Evolutionary conservation across 2,888 invertebrate genomes (phyloP).

Genomic region (Cephus sareptanus): DNA sequence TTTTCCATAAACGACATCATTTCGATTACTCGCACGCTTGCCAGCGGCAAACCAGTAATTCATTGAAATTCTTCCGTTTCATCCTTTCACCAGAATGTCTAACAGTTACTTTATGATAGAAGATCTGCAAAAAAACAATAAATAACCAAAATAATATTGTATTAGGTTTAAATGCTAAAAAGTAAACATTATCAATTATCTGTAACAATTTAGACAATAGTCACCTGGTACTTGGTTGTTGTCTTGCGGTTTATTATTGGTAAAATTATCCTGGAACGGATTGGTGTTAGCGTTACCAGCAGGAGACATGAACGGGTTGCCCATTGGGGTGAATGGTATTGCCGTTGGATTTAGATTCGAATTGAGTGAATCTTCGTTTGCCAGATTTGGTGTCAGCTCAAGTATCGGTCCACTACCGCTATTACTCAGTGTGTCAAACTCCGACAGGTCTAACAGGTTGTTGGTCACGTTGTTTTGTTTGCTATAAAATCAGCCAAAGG

Average conservation of each 20-base stretch:
- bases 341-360: constrained; percentile 63
- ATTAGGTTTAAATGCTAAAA: constrained; percentile 19
- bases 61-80: constrained; percentile 37
- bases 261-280: constrained; percentile 62
- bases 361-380: constrained; percentile 62
- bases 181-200: constrained; percentile 3
- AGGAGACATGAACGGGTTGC: constrained; percentile 54
- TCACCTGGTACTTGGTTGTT: constrained; percentile 63
- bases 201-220: constrained; percentile 15
- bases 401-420: constrained; percentile 63
- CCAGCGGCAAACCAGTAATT: constrained; percentile 44
- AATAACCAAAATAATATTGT: constrained; percentile 2
- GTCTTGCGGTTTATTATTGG: constrained; percentile 60
- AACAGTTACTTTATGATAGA: constrained; percentile 57
- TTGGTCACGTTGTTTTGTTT: constrained; percentile 69
- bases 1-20: constrained; percentile 49
- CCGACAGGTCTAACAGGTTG: constrained; percentile 68
- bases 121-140: constrained; percentile 53
- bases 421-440: constrained; percentile 65
- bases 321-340: constrained; percentile 60
- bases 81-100: constrained; percentile 41
- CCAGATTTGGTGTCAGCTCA: constrained; percentile 58
- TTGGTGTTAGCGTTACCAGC: constrained; percentile 59
- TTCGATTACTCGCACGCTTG: constrained; percentile 41
- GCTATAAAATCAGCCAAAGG: constrained; percentile 63